These are phyloP conservation scores for Abramis brama DNA, from an alignment of 2,113 vertebrate species.

Conservation along the genomic window DNA sequence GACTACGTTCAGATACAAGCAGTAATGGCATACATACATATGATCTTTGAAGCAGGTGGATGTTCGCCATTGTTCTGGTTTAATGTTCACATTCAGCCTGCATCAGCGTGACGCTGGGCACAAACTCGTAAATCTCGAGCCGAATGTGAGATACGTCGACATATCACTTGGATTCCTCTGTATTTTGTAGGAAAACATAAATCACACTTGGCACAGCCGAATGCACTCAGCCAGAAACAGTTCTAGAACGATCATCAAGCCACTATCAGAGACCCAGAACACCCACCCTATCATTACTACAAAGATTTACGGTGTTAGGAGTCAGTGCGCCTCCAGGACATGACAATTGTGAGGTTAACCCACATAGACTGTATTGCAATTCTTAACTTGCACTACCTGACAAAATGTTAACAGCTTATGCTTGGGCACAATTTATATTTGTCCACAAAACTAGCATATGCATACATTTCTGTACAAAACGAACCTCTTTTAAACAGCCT, in stretches of 20 bases:
- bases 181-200: slow-evolving; percentile 46
- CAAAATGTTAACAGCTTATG: neutral
- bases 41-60: slow-evolving; percentile 17
- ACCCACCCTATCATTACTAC: slow-evolving; percentile 29
- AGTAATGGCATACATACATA: slow-evolving; percentile 31
- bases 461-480: neutral
- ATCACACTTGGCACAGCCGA: slow-evolving; percentile 31
- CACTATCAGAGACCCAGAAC: slow-evolving; percentile 26
- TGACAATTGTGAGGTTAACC: slow-evolving; percentile 12
- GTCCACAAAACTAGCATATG: neutral
- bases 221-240: slow-evolving; percentile 9
- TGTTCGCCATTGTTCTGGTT: slow-evolving; percentile 21
- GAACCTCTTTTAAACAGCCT: neutral
- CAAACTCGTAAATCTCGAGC: slow-evolving; percentile 50
- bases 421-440: neutral
- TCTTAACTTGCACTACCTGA: neutral
- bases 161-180: slow-evolving; percentile 42
- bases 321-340: neutral
- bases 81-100: slow-evolving; percentile 38
- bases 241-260: slow-evolving; percentile 7
- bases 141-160: slow-evolving; percentile 38
- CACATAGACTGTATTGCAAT: neutral
- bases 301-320: neutral
- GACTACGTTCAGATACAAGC: neutral
- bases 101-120: slow-evolving; percentile 22